Base-by-base conservation (phyloP, 92 coral and sea anemone genomes). In the Zoanthus gigantus region DNA sequence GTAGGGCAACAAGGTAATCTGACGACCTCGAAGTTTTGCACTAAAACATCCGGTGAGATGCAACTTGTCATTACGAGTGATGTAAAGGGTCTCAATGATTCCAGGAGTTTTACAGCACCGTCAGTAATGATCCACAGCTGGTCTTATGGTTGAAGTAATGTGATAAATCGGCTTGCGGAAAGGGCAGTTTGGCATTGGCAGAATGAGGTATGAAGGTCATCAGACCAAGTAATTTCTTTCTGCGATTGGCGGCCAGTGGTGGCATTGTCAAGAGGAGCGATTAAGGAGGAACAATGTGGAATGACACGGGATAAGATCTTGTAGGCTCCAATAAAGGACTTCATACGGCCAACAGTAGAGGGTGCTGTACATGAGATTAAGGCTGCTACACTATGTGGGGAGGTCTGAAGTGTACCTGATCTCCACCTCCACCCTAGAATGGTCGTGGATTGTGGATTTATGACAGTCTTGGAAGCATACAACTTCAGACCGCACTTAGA, bases 81-180 rank as follows among this genome's bases (percentile, higher is more conserved):
- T 74, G 87, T 83, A 88, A 7, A 84, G 71, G 56, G 89, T 88
- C 14, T 89, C 90, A 17, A 54, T 88, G 15, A 88, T 65, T 23
- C 91, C 93, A 37, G 86, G 91, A 3, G 37, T 4, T 18, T 66
- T 12, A 87, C 81, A 29, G 85, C 88, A 15, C 92, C 77, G 34
- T 92, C 92, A 6, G 94, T 85, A 45, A 89, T 77, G 60, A 89
- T 92, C 91, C 91, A 92, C 23, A 92, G 78, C 52, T 85, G 88
- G 75, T 92, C 92, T 5, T 92, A 90, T 7, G 85, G 92, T 50
- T 7, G 86, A 58, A 10, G 76, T 74, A 78, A 89, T 79, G 53
- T 8, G 69, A 10, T 2, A 71, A 31, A 71, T 67, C 3, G 29
- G 72, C 72, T 67, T 53, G 58, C 58, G 13, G 58, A 53, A 7